Percentiles rank a stretch among this genome's conserved stretches.
phyloP scores from a whole-genome alignment of 2,797 vertebrate genomes.

The Muscicapa striata region DNA sequence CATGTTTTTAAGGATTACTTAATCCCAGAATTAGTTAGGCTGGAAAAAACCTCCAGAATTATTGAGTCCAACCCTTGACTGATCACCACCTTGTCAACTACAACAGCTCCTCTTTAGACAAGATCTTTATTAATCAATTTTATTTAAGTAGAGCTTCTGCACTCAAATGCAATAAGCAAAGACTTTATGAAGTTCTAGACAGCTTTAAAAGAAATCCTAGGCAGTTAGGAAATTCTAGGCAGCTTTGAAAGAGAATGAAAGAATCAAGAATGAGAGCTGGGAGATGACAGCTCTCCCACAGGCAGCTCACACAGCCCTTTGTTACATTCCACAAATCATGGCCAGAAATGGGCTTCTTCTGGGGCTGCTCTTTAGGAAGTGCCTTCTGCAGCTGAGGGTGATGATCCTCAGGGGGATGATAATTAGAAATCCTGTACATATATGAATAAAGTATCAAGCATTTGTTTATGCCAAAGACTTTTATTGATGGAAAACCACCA shows the following conservation, averaged over 20 bases:
- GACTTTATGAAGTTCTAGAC: neutral
- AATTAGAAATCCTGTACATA: neutral
- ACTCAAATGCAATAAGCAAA: neutral
- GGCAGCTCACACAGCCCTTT: neutral
- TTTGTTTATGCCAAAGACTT: neutral
- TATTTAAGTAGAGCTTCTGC: neutral
- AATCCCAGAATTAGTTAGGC: neutral
- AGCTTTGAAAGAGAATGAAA: neutral
- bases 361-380: neutral
- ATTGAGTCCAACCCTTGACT: neutral
- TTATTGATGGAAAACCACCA: neutral
- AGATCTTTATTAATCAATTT: neutral
- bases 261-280: neutral
- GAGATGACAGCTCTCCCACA: fast-evolving
- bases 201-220: neutral
- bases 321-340: neutral
- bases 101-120: neutral
- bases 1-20: neutral
- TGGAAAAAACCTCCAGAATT: neutral
- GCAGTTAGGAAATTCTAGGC: neutral
- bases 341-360: neutral
- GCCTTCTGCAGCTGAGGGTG: neutral
- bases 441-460: neutral
- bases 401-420: neutral
- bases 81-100: neutral